phyloP scores from a whole-genome alignment of 1,140 invertebrate genomes.

The Acyrthosiphon pisum region DNA sequence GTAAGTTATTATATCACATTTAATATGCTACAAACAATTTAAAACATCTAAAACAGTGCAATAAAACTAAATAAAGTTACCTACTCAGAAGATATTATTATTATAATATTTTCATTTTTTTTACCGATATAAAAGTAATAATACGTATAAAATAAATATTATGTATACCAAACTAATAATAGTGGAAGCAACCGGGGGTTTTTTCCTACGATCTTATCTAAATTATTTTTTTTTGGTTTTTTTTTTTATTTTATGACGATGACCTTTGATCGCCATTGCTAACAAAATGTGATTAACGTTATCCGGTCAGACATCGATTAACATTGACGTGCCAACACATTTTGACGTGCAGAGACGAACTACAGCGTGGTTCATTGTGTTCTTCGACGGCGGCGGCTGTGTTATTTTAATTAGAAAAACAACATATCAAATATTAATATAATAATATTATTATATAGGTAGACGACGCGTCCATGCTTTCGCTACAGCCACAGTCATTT shows the following conservation, averaged over 20 bases:
- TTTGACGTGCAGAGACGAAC: background rate
- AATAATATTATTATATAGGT: background rate
- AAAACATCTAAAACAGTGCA: background rate
- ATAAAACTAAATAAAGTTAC: background rate
- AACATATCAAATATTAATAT: background rate
- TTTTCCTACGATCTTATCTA: background rate
- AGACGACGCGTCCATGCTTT: too few species aligned
- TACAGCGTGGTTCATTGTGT: slow-evolving; percentile 5
- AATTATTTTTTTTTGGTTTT: background rate
- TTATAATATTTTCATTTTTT: background rate
- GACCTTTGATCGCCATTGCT: background rate
- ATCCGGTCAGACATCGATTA: background rate
- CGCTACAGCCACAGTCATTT: too few species aligned
- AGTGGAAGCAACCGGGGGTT: background rate
- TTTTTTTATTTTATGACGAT: background rate
- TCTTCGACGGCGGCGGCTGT: background rate
- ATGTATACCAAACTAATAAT: background rate
- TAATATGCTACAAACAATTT: background rate
- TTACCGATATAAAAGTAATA: background rate
- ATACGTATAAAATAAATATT: background rate
- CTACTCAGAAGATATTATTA: background rate
- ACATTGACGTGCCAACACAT: background rate
- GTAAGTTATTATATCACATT: background rate
- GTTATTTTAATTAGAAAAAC: background rate
- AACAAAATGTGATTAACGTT: slow-evolving; percentile 27